phyloP scores from a whole-genome alignment of 1,140 invertebrate genomes.

The Drosophila punjabiensis region DNA sequence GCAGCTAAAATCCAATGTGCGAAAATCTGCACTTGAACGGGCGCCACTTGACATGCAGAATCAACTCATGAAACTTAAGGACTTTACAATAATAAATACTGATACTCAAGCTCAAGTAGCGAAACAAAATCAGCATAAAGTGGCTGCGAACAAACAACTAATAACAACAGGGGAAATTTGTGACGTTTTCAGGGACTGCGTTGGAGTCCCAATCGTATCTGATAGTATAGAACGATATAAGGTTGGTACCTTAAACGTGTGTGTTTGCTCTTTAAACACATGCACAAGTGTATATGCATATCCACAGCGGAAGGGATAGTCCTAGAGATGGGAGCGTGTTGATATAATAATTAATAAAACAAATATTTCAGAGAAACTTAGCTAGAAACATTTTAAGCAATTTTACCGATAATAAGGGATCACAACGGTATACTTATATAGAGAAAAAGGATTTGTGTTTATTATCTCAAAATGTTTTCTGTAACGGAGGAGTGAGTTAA shows the following conservation, averaged over 20 bases:
- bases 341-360: neutral
- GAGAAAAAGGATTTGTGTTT: too few species aligned
- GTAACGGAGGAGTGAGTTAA: accelerated
- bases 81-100: conserved; percentile 73
- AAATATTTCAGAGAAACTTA: neutral
- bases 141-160: conserved; percentile 71
- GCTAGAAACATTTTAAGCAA: neutral
- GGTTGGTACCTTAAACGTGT: neutral
- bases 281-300: neutral
- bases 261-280: neutral
- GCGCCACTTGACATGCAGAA: conserved; percentile 66
- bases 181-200: conserved; percentile 22
- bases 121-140: conserved; percentile 79
- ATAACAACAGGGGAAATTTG: conserved; percentile 37
- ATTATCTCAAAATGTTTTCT: neutral
- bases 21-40: conserved; percentile 76
- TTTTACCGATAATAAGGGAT: neutral
- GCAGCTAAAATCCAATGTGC: conserved; percentile 60
- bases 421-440: neutral
- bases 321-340: conserved; percentile 2
- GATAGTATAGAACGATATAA: neutral
- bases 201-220: conserved; percentile 9
- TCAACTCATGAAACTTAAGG: conserved; percentile 54
- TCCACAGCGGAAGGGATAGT: neutral
- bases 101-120: conserved; percentile 78